Evolutionary conservation across 2,888 invertebrate species (phyloP).

Genomic region (Drosophila suboccidentalis): DNA sequence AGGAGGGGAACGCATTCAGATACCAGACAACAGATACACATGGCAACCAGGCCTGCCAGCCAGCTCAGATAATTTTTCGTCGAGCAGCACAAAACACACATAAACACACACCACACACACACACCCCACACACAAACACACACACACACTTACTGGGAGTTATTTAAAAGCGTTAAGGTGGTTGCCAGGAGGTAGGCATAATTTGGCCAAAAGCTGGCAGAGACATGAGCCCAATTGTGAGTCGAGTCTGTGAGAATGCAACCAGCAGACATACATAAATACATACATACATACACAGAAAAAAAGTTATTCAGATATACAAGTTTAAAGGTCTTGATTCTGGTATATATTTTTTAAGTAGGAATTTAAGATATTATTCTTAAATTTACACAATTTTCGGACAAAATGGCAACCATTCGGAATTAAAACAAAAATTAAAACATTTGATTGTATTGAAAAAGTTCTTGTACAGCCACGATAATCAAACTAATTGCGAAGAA

Average conservation of each 20-base stretch:
- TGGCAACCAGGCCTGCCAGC: slow-evolving; percentile 39
- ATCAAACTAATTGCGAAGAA: too few species aligned
- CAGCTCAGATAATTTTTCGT: slow-evolving; percentile 56
- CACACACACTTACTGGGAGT: slow-evolving; percentile 22
- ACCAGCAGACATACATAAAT: slow-evolving; percentile 34
- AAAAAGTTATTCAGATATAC: too few species aligned
- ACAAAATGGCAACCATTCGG: too few species aligned
- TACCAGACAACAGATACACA: slow-evolving; percentile 48
- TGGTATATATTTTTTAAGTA: too few species aligned
- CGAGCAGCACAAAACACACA: slow-evolving; percentile 8
- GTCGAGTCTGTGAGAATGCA: slow-evolving; percentile 46
- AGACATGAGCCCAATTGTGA: slow-evolving; percentile 33
- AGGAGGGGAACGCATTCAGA: slow-evolving; percentile 3
- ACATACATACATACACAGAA: not conserved
- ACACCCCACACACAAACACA: not conserved
- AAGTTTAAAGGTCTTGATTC: too few species aligned
- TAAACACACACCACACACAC: not conserved
- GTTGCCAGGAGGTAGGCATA: slow-evolving; percentile 61
- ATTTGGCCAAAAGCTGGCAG: slow-evolving; percentile 59
- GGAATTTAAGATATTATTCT: too few species aligned
- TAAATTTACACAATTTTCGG: too few species aligned
- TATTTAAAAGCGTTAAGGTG: slow-evolving; percentile 45
- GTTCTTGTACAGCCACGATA: too few species aligned
- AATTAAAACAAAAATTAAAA: too few species aligned
- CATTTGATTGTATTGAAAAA: too few species aligned